Percentiles rank a stretch among this genome's conserved stretches.
Conservation (phyloP, 2,797 vertebrate genomes). For the Channa striata region DNA sequence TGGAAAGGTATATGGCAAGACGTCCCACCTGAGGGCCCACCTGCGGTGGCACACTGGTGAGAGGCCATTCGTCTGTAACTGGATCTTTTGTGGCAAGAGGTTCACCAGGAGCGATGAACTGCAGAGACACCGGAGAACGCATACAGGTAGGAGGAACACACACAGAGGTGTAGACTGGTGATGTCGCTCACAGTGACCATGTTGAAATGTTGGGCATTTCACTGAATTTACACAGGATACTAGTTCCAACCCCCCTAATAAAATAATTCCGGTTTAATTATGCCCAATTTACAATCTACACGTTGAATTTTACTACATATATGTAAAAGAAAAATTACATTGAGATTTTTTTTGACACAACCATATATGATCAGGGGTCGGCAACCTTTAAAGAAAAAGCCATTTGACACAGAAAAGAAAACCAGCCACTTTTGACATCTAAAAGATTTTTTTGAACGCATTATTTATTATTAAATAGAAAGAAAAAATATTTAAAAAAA, state of each 20-base stretch:
- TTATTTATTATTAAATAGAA: too few relatives aligned
- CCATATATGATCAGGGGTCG: background rate
- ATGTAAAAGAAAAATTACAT: background rate
- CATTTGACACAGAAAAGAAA: too few relatives aligned
- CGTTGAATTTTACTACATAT: background rate
- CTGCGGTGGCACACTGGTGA: slow-evolving; percentile 99
- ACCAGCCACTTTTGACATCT: too few relatives aligned
- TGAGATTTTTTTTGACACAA: background rate
- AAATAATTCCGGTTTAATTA: background rate
- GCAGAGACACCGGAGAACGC: slow-evolving; percentile 97
- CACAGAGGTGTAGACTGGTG: background rate
- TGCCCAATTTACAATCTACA: background rate
- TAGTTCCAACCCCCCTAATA: background rate
- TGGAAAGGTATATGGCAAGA: slow-evolving; percentile 99
- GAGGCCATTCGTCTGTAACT: slow-evolving; percentile 98
- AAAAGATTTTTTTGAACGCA: too few relatives aligned
- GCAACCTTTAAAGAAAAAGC: too few relatives aligned
- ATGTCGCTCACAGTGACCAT: background rate
- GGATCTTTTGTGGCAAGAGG: slow-evolving; percentile 98
- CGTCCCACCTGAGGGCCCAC: slow-evolving; percentile 97
- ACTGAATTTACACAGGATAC: background rate
- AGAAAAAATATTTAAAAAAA: too few relatives aligned
- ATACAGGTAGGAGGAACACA: slow-evolving; percentile 87
- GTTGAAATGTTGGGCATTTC: background rate
- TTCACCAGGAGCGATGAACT: slow-evolving; percentile 98